These are phyloP conservation scores for Falco rusticolus DNA, from an alignment of 2,797 vertebrate genomes.

Conservation along the genomic window DNA sequence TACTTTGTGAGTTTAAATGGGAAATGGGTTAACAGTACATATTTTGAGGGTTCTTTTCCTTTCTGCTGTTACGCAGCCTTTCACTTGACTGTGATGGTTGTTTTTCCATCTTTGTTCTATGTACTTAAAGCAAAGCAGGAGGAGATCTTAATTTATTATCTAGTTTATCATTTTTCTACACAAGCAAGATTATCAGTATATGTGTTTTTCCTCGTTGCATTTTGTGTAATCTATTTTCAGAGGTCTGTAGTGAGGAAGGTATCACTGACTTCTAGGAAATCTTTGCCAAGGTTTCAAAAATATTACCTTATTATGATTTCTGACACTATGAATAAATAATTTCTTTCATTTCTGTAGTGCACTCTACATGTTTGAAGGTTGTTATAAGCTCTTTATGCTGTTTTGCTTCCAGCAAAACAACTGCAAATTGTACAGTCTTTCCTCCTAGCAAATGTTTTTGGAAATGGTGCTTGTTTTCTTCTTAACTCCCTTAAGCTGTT, in stretches of 20 bases:
- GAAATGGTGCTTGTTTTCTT: background rate
- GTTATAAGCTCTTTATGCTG: background rate
- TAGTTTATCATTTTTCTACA: background rate
- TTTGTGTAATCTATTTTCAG: background rate
- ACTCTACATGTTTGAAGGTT: background rate
- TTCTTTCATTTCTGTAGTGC: background rate
- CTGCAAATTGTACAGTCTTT: background rate
- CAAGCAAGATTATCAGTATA: background rate
- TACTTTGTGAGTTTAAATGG: background rate
- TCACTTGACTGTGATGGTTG: background rate
- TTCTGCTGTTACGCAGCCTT: background rate
- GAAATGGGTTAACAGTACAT: background rate
- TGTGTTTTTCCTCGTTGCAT: background rate
- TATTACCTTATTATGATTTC: background rate
- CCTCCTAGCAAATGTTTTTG: background rate
- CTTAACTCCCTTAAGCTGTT: background rate
- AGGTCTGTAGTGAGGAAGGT: background rate
- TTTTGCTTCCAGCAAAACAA: background rate
- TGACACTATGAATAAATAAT: background rate
- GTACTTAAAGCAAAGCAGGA: background rate
- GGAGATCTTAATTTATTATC: background rate
- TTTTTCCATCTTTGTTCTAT: background rate
- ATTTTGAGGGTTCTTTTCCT: background rate
- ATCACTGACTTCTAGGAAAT: background rate
- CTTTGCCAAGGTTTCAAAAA: background rate